Conservation (phyloP, 2,113 vertebrate genomes). For the Austrofundulus limnaeus region DNA sequence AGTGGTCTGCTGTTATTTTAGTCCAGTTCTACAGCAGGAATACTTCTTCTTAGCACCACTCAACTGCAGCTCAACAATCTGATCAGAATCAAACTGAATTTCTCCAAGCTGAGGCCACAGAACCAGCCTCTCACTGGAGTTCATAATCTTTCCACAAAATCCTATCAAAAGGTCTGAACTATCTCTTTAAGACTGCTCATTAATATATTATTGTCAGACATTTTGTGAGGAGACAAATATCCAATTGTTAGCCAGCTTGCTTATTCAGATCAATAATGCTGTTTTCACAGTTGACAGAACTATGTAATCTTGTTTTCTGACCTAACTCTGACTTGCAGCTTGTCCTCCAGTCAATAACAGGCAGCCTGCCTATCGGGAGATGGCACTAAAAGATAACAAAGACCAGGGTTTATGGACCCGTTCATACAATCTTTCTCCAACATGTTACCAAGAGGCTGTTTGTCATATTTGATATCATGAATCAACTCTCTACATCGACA, state of each 20-base stretch:
- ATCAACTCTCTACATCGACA: slow-evolving; percentile 64
- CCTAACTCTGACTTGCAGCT: slow-evolving; percentile 40
- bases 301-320: slow-evolving; percentile 48
- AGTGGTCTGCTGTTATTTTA: no score
- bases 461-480: slow-evolving; percentile 58
- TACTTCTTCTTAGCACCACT: no score
- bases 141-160: no score
- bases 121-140: no score
- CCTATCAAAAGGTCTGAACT: not conserved
- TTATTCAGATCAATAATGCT: slow-evolving; percentile 35
- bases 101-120: no score
- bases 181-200: slow-evolving; percentile 4
- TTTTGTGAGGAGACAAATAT: slow-evolving; percentile 13
- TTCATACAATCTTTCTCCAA: slow-evolving; percentile 55
- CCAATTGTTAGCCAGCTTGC: slow-evolving; percentile 20
- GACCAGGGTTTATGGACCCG: slow-evolving; percentile 62
- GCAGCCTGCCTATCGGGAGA: slow-evolving; percentile 32
- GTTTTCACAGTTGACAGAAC: slow-evolving; percentile 39
- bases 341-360: slow-evolving; percentile 64
- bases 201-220: slow-evolving; percentile 1
- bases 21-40: no score
- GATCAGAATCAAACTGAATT: no score
- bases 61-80: no score
- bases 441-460: slow-evolving; percentile 35
- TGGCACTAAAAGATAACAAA: slow-evolving; percentile 67